Evolutionary conservation across 2,797 vertebrate genomes (phyloP).

Genomic region (Coranthus polyacanthus): DNA sequence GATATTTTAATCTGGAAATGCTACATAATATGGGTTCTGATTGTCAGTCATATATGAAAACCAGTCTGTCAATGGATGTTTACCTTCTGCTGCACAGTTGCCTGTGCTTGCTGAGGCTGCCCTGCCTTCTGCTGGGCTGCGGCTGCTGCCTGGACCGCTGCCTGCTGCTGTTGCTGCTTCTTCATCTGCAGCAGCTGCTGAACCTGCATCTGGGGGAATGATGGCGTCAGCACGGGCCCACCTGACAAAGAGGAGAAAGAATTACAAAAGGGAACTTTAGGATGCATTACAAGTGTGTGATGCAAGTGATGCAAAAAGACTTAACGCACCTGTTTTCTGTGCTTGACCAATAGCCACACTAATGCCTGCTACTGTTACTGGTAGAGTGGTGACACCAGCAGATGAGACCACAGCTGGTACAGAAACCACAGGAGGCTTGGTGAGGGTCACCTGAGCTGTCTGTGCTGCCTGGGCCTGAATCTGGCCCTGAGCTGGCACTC

Average conservation of each 20-base stretch:
- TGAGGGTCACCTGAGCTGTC: constrained; percentile 91
- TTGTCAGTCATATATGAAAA: neutral
- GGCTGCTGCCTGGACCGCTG: constrained; percentile 78
- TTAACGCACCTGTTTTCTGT: constrained; percentile 86
- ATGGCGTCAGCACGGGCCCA: constrained; percentile 86
- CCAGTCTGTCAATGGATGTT: neutral
- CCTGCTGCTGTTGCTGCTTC: constrained; percentile 72
- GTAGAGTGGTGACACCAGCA: constrained; percentile 90
- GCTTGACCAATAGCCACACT: constrained; percentile 90
- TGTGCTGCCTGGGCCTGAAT: constrained; percentile 88
- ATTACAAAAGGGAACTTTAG: neutral
- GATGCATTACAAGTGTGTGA: neutral
- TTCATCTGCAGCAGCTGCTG: constrained; percentile 91
- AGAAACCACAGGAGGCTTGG: constrained; percentile 92
- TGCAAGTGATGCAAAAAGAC: neutral
- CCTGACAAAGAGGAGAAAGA: constrained; percentile 71
- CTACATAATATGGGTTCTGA: neutral
- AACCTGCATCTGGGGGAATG: constrained; percentile 85
- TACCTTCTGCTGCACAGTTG: constrained; percentile 92
- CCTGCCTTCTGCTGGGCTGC: constrained; percentile 90
- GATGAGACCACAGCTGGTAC: constrained; percentile 92
- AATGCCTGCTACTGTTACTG: constrained; percentile 90
- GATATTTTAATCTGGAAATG: neutral
- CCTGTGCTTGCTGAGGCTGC: constrained; percentile 88
- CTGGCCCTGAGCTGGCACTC: constrained; percentile 87